A percentile compares a stretch with the other conserved stretches of the same genome.
phyloP scores from a whole-genome alignment of 2,113 vertebrate species.

The Cepphus grylle region DNA sequence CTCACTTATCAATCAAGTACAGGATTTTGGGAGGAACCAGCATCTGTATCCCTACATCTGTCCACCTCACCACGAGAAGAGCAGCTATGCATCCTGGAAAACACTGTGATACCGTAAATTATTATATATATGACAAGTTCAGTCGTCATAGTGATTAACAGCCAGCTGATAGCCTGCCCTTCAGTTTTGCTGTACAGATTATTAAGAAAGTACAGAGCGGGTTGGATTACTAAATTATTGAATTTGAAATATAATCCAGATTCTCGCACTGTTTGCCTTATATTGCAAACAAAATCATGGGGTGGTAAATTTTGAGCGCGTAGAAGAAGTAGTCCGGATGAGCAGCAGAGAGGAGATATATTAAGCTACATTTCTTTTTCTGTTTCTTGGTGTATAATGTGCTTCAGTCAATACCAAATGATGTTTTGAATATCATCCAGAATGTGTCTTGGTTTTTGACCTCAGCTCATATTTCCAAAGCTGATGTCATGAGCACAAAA shows the following conservation, averaged over 20 bases:
- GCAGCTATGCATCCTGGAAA: neutral
- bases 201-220: neutral
- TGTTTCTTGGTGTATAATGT: neutral
- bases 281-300: neutral
- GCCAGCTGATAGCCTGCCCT: neutral
- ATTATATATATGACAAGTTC: neutral
- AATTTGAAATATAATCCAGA: neutral
- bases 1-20: neutral
- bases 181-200: neutral
- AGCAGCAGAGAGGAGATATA: neutral
- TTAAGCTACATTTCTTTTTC: neutral
- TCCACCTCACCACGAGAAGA: neutral
- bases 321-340: neutral
- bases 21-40: neutral
- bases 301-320: neutral
- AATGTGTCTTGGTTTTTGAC: neutral
- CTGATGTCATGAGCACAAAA: neutral
- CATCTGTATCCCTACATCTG: neutral
- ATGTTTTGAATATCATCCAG: neutral
- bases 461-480: neutral
- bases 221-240: neutral
- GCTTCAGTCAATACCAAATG: neutral
- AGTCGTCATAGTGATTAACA: neutral
- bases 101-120: neutral
- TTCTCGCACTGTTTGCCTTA: neutral